Conservation (phyloP, 2,888 invertebrate genomes). For the Neria commutata region DNA sequence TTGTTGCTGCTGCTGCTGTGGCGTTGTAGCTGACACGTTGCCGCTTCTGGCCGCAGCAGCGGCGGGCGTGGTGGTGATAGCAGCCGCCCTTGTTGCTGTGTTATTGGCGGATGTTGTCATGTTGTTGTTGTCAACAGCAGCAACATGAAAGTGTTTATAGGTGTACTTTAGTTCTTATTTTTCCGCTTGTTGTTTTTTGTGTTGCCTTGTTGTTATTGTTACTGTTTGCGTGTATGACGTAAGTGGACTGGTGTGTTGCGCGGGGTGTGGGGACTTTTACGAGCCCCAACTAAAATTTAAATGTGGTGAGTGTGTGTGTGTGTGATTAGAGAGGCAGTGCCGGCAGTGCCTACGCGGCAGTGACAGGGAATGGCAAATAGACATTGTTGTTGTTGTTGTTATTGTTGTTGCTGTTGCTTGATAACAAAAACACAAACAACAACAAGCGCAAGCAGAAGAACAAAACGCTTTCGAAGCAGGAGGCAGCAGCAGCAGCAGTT, state of each 20-base stretch:
- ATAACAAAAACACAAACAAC: slow-evolving; percentile 24
- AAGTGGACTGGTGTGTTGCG: neutral
- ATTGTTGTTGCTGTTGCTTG: slow-evolving; percentile 13
- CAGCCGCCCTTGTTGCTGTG: slow-evolving; percentile 26
- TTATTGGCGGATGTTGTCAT: slow-evolving; percentile 21
- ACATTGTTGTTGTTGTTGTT: neutral
- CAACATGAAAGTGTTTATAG: slow-evolving; percentile 5
- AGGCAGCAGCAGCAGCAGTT: slow-evolving; percentile 6
- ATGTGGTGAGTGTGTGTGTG: neutral
- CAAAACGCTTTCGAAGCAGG: no score
- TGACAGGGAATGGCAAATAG: neutral
- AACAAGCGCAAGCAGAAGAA: slow-evolving; percentile 17
- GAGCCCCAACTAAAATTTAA: neutral
- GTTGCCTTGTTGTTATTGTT: neutral
- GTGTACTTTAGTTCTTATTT: neutral
- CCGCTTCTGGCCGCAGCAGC: slow-evolving; percentile 26
- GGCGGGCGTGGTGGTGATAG: slow-evolving; percentile 7
- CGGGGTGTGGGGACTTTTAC: no score
- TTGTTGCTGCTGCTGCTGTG: slow-evolving; percentile 11
- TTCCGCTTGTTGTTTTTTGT: neutral
- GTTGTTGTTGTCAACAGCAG: slow-evolving; percentile 15
- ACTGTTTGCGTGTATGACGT: neutral
- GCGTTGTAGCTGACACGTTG: no score
- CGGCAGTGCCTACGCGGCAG: no score
- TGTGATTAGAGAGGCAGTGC: neutral